Evolutionary conservation across 2,888 invertebrate genomes (phyloP).

Genomic region (Heliconius ethilla): DNA sequence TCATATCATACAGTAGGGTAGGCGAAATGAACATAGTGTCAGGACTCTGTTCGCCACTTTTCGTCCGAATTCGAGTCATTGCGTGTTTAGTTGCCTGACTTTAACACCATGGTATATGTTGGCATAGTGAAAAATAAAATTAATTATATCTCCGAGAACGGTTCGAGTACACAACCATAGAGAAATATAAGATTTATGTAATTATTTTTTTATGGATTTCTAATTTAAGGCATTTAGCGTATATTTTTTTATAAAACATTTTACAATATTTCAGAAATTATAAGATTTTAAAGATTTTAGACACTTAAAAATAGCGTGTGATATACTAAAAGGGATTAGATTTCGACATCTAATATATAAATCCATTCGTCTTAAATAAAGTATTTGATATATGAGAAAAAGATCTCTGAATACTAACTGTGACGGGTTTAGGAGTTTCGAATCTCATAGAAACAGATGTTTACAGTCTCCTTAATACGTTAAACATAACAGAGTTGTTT

Average conservation of each 20-base stretch:
- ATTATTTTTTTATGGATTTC: no score
- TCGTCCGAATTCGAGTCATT: no score
- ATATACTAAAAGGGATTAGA: not conserved
- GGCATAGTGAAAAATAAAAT: no score
- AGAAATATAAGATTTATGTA: no score
- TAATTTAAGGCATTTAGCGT: not conserved
- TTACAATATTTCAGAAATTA: not conserved
- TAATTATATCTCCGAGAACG: no score
- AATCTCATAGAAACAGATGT: conserved; percentile 65
- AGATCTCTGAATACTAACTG: conserved; percentile 43
- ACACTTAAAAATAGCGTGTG: not conserved
- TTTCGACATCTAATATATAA: not conserved
- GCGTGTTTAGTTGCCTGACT: no score
- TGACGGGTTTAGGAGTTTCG: conserved; percentile 60
- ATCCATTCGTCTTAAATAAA: conserved; percentile 27
- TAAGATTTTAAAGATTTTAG: not conserved
- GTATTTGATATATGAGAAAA: conserved; percentile 39
- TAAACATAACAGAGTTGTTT: conserved; percentile 68
- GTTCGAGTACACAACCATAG: no score
- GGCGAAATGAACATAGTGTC: no score
- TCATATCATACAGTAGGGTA: no score
- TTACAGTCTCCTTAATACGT: conserved; percentile 62
- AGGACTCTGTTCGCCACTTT: no score
- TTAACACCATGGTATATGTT: no score
- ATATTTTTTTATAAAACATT: not conserved